Percentiles rank a stretch among this genome's conserved stretches.
phyloP scores from a whole-genome alignment of 2,797 vertebrate species.

The Rallus crepitans region DNA sequence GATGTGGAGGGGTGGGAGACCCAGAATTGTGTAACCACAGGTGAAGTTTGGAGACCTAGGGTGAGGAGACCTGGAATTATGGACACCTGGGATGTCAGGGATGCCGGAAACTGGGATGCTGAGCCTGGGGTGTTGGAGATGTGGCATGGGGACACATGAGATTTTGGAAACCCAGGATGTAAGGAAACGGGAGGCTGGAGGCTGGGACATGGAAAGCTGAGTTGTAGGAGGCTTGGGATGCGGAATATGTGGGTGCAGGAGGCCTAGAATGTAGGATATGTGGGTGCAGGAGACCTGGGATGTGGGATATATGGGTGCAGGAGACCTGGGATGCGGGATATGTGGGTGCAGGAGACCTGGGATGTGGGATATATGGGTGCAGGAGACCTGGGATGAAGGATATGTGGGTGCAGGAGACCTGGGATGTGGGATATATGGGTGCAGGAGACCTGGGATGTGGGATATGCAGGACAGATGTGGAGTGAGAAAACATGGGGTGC shows the following conservation, averaged over 20 bases:
- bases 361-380: too few relatives aligned
- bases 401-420: too few relatives aligned
- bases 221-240: not conserved
- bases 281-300: too few relatives aligned
- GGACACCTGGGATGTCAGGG: not conserved
- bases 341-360: too few relatives aligned
- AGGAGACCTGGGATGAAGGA: not conserved
- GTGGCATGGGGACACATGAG: not conserved
- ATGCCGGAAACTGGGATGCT: not conserved
- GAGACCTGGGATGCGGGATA: too few relatives aligned
- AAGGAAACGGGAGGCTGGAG: not conserved
- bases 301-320: too few relatives aligned
- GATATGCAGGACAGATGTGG: fast-evolving
- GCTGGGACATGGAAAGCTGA: not conserved
- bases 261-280: too few relatives aligned
- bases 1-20: not conserved
- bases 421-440: too few relatives aligned
- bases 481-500: too few relatives aligned
- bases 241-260: too few relatives aligned
- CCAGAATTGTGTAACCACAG: fast-evolving
- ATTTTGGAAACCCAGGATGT: not conserved
- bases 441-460: not conserved
- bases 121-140: not conserved
- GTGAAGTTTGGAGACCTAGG: not conserved
- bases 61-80: not conserved